phyloP scores from a whole-genome alignment of 2,888 invertebrate species.

The Cremastinae sp. region DNA sequence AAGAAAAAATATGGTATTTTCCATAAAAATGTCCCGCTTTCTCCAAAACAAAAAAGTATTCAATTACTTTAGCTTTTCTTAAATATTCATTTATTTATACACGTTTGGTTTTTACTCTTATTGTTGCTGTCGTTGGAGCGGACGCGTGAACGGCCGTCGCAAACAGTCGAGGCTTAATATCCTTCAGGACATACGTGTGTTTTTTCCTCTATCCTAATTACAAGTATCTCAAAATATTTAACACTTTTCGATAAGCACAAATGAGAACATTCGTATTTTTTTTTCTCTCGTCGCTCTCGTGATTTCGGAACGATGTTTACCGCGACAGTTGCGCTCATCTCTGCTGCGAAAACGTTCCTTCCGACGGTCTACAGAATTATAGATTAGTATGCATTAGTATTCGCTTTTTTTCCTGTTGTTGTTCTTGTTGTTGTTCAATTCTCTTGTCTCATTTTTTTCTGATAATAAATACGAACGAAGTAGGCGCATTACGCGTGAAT shows the following conservation, averaged over 20 bases:
- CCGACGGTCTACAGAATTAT: slow-evolving; percentile 41
- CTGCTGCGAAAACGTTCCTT: slow-evolving; percentile 27
- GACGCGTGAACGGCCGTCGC: slow-evolving; percentile 31
- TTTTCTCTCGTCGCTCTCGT: slow-evolving; percentile 6
- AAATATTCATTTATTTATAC: slow-evolving; percentile 40
- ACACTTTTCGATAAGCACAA: slow-evolving; percentile 55
- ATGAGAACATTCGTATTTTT: slow-evolving; percentile 38
- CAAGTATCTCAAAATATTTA: slow-evolving; percentile 60
- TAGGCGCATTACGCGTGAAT: slow-evolving; percentile 41
- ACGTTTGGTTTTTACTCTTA: slow-evolving; percentile 6
- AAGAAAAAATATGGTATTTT: no score
- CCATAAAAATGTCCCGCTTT: not conserved
- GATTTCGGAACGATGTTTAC: slow-evolving; percentile 3
- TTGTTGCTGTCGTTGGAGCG: slow-evolving; percentile 31
- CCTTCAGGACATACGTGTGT: slow-evolving; percentile 16
- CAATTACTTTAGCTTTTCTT: slow-evolving; percentile 5
- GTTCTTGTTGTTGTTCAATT: no score
- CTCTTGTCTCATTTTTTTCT: no score
- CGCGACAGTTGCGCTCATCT: slow-evolving; percentile 35
- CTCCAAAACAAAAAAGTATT: not conserved
- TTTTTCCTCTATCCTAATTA: slow-evolving; percentile 42
- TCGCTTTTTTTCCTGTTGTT: slow-evolving; percentile 11
- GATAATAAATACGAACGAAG: slow-evolving; percentile 42
- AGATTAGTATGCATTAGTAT: slow-evolving; percentile 38
- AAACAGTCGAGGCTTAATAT: slow-evolving; percentile 48